Evolutionary conservation across 2,797 vertebrate genomes (phyloP).

Genomic region (Rhodeus uyekii): DNA sequence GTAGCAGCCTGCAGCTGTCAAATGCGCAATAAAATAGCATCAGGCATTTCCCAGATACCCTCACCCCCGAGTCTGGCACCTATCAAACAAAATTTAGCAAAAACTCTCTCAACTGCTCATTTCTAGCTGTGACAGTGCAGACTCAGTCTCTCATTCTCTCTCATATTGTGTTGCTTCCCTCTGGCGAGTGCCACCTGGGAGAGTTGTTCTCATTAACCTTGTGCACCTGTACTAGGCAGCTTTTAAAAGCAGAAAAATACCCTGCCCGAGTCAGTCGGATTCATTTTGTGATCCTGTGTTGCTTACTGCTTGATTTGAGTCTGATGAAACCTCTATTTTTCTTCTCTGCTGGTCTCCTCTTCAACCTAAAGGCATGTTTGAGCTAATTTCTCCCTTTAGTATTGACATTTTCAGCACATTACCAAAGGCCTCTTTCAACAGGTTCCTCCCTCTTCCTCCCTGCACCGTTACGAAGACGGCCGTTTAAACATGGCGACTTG

Average conservation of each 20-base stretch:
- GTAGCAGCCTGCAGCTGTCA: constrained; percentile 25
- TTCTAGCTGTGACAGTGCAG: constrained; percentile 35
- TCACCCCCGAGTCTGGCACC: constrained; percentile 40
- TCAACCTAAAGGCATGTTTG: constrained; percentile 42
- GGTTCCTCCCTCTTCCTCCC: constrained; percentile 31
- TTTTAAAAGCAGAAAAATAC: constrained; percentile 59
- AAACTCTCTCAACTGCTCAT: constrained; percentile 23
- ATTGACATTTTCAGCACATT: constrained; percentile 25
- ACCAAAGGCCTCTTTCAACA: constrained; percentile 32
- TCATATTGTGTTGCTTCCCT: constrained; percentile 50
- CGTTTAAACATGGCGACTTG: constrained; percentile 47
- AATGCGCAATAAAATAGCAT: constrained; percentile 43
- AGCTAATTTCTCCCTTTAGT: constrained; percentile 29
- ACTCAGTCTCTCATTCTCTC: constrained; percentile 17
- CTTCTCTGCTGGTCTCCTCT: constrained; percentile 14
- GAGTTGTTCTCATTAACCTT: constrained; percentile 73
- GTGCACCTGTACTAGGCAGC: constrained; percentile 65
- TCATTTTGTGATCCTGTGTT: constrained; percentile 60
- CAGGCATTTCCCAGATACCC: constrained; percentile 42
- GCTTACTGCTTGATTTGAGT: constrained; percentile 58
- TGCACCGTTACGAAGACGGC: constrained; percentile 26
- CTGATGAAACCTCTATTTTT: constrained; percentile 36
- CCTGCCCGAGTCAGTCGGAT: constrained; percentile 56
- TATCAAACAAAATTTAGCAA: constrained; percentile 34
- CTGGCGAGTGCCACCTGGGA: constrained; percentile 65